Percentiles rank a stretch among this genome's conserved stretches.
Conservation (phyloP, 1,140 invertebrate genomes). For the Pentalonia nigronervosa region DNA sequence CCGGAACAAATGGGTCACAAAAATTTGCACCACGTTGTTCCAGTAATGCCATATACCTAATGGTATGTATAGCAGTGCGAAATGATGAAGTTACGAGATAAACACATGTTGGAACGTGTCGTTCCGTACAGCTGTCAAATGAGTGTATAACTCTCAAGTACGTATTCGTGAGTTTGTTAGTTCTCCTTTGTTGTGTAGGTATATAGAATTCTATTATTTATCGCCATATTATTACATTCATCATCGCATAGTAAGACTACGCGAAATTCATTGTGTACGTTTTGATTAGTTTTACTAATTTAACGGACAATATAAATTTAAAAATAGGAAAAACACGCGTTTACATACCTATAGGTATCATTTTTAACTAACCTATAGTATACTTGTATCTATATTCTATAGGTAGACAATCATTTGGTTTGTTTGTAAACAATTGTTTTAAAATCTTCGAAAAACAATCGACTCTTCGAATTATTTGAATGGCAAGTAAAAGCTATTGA, state of each 20-base stretch:
- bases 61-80: neutral
- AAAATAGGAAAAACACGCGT: neutral
- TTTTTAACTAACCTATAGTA: neutral
- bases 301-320: neutral
- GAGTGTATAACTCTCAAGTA: conserved; percentile 1
- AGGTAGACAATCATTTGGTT: neutral
- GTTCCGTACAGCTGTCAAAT: conserved; percentile 33
- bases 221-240: neutral
- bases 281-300: neutral
- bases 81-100: conserved; percentile 46
- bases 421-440: neutral
- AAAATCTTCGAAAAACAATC: neutral
- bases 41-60: neutral
- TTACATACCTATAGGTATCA: neutral
- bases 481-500: neutral
- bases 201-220: conserved; percentile 19
- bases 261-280: neutral
- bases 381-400: neutral
- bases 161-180: neutral
- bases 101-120: conserved; percentile 46
- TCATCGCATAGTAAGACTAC: neutral
- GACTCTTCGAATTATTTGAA: neutral
- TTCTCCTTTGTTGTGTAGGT: neutral
- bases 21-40: neutral
- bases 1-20: conserved; percentile 55